phyloP scores from a whole-genome alignment of 2,888 invertebrate genomes.

The Podabrus alpinus region DNA sequence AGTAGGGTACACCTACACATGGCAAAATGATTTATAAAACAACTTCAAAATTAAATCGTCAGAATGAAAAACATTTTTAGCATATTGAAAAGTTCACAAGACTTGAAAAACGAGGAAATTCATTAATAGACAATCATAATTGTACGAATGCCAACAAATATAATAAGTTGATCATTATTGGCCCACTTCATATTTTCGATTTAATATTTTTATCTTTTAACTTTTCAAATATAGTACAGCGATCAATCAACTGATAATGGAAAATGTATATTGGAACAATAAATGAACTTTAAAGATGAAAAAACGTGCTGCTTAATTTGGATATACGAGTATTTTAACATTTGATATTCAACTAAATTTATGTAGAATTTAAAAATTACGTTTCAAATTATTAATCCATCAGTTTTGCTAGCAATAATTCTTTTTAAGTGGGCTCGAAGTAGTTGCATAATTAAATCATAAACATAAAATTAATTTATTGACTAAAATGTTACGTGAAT shows the following conservation, averaged over 20 bases:
- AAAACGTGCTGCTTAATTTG: background rate
- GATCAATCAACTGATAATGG: constrained; percentile 14
- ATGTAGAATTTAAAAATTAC: background rate
- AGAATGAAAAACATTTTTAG: background rate
- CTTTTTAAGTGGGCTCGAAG: too few species aligned
- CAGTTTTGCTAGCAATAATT: too few species aligned
- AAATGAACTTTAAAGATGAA: background rate
- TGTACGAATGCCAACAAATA: constrained; percentile 2
- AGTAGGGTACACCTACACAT: too few species aligned
- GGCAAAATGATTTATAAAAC: too few species aligned
- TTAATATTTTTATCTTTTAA: constrained; percentile 14
- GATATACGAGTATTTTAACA: background rate
- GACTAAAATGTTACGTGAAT: too few species aligned
- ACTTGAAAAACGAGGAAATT: background rate
- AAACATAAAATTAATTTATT: too few species aligned
- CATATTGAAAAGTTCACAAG: background rate
- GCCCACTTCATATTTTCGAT: constrained; percentile 10
- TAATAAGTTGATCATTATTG: constrained; percentile 14
- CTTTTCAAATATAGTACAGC: constrained; percentile 7
- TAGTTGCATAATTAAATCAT: too few species aligned
- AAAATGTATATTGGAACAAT: background rate
- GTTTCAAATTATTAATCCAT: background rate
- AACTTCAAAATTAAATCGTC: background rate
- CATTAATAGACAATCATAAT: background rate
- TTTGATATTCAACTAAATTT: background rate